phyloP scores from a whole-genome alignment of 2,888 invertebrate species.

The Dryadula phaetusa region DNA sequence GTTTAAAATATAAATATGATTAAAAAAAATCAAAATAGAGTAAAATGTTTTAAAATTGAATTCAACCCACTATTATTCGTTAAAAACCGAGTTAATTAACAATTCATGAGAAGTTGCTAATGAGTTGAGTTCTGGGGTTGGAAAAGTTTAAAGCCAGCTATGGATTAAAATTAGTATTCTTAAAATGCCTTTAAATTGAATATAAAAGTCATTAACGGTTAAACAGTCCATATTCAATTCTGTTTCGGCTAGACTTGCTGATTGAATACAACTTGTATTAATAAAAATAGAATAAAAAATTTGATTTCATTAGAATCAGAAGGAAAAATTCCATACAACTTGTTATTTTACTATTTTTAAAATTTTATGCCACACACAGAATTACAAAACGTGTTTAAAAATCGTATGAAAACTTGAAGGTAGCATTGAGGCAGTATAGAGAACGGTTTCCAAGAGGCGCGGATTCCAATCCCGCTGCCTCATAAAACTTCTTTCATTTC shows the following conservation, averaged over 20 bases:
- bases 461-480: too few species aligned
- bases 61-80: conserved; percentile 4
- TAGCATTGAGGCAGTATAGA: too few species aligned
- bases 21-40: background rate
- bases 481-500: background rate
- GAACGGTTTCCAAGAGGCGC: too few species aligned
- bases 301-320: background rate
- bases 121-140: conserved; percentile 18
- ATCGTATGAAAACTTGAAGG: too few species aligned
- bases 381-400: too few species aligned
- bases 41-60: conserved; percentile 11
- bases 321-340: background rate
- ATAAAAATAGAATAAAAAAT: too few species aligned
- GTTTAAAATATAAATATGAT: background rate
- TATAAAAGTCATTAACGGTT: background rate
- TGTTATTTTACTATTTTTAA: too few species aligned
- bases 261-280: background rate
- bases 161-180: conserved; percentile 16
- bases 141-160: conserved; percentile 8
- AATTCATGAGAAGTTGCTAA: conserved; percentile 18
- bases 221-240: background rate
- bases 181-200: conserved; percentile 16
- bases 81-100: conserved; percentile 15
- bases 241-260: background rate
- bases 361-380: too few species aligned